Base-by-base conservation (phyloP, 64 coral and sea anemone genomes). In the Pocillopora verrucosa region DNA sequence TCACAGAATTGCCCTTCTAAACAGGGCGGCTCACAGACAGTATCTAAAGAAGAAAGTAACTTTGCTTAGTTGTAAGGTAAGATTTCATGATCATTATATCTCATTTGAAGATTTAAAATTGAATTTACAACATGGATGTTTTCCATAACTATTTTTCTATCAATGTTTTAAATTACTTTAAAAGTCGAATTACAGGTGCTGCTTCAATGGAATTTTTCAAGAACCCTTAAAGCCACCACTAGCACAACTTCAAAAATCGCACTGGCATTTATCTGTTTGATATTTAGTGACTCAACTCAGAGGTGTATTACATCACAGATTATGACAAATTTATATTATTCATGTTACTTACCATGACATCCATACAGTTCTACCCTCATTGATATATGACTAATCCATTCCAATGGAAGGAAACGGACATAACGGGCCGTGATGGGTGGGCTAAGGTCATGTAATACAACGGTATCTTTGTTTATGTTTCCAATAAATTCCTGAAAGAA, bases 371-470 rank as follows among this genome's bases (percentile, higher is more conserved):
- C 76, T 62, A 73, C 68, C 35, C 87, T 78, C 87, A 79, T 89
- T 11, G 75, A 41, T 64, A 89, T 69, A 24, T 79, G 36, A 19
- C 0, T 5, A 20, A 60, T 10, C 88, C 88, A 89, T 0, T 35
- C 41, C 36, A 69, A 34, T 16, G 76, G 76, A 35, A 41, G 61
- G 24, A 89, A 56, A 10, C 88, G 63, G 22, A 89, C 57, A 76
- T 80, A 89, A 30, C 88, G 76, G 45, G 76, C 88, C 12, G 34
- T 79, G 75, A 89, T 89, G 12, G 75, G 60, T 5, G 87, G 87
- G 2, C 34, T 19, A 22, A 89, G 87, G 4, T 77, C 60, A 65
- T 89, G 60, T 20, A 25, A 83, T 0, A 83, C 61, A 36, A 83
- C 80, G 9, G 60, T 83, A 35, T 83, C 15, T 22, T 13, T 20